phyloP scores from a whole-genome alignment of 2,888 invertebrate species.

The Xestoiulus laeticollis region DNA sequence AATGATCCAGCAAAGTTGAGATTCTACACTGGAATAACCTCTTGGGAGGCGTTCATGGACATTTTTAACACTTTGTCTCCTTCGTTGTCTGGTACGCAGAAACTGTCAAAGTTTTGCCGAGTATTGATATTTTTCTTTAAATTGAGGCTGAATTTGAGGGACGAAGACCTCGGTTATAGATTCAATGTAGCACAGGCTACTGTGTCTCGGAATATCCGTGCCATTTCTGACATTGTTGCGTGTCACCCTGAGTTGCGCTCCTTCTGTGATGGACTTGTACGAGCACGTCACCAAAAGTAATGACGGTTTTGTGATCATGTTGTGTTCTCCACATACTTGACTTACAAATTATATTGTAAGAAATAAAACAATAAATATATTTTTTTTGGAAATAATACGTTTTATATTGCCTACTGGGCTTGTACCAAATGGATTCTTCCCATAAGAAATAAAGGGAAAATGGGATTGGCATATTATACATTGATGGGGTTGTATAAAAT shows the following conservation, averaged over 20 bases:
- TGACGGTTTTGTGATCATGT: too few relatives aligned
- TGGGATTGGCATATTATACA: too few relatives aligned
- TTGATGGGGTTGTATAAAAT: too few relatives aligned
- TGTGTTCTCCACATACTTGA: too few relatives aligned
- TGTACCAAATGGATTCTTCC: too few relatives aligned
- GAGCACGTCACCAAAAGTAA: too few relatives aligned
- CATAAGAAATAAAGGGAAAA: too few relatives aligned
- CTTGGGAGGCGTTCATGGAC: not conserved
- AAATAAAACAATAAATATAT: too few relatives aligned
- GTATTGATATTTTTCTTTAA: slow-evolving; percentile 21
- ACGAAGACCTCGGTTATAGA: slow-evolving; percentile 28
- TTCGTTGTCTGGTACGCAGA: not conserved
- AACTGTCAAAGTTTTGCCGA: not conserved
- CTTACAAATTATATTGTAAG: too few relatives aligned
- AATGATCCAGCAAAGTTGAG: not conserved
- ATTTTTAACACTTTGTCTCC: not conserved
- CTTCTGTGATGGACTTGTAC: not conserved
- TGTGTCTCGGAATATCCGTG: not conserved
- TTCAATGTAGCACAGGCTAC: not conserved
- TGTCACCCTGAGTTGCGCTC: slow-evolving; percentile 1
- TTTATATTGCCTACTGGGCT: too few relatives aligned
- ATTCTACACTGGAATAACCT: slow-evolving; percentile 25
- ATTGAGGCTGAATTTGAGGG: not conserved
- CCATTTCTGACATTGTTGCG: not conserved
- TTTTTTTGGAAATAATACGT: too few relatives aligned